Evolutionary conservation across 1,140 invertebrate genomes (phyloP).

Genomic region (Telenomus remus): DNA sequence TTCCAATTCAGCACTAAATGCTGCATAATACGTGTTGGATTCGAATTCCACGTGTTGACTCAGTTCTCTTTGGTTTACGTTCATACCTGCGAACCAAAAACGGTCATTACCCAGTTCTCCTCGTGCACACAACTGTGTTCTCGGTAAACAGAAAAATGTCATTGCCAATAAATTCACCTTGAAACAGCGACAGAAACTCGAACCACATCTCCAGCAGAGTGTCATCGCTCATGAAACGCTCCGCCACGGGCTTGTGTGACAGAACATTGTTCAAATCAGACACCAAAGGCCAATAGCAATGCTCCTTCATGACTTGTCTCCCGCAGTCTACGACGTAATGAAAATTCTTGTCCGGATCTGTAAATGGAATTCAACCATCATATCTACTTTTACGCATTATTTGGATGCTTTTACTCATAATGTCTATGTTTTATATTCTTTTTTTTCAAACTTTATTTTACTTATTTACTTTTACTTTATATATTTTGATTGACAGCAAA

Average conservation of each 20-base stretch:
- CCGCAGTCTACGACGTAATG: constrained; percentile 96
- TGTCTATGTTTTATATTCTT: no score
- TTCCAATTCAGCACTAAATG: constrained; percentile 96
- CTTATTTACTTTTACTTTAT: background rate
- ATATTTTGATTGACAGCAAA: background rate
- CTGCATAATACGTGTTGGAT: constrained; percentile 96
- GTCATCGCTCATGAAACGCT: constrained; percentile 91
- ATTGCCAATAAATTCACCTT: constrained; percentile 79
- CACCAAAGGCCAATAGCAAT: constrained; percentile 98
- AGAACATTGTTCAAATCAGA: constrained; percentile 98
- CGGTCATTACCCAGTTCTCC: no score
- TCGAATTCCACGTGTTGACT: constrained; percentile 97
- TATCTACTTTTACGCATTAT: no score
- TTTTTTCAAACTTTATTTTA: no score
- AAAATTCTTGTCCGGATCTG: constrained; percentile 86
- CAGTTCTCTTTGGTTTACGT: constrained; percentile 89
- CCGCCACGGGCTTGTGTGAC: constrained; percentile 91
- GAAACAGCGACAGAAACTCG: constrained; percentile 93
- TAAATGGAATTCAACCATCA: constrained; percentile 47
- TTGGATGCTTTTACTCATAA: no score
- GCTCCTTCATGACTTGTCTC: constrained; percentile 94
- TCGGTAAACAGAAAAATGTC: no score
- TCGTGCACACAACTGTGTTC: background rate
- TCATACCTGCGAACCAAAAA: constrained; percentile 32
- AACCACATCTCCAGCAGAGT: constrained; percentile 95